These are phyloP conservation scores for Diploptera punctata DNA, from an alignment of 2,888 invertebrate species.

Conservation along the genomic window DNA sequence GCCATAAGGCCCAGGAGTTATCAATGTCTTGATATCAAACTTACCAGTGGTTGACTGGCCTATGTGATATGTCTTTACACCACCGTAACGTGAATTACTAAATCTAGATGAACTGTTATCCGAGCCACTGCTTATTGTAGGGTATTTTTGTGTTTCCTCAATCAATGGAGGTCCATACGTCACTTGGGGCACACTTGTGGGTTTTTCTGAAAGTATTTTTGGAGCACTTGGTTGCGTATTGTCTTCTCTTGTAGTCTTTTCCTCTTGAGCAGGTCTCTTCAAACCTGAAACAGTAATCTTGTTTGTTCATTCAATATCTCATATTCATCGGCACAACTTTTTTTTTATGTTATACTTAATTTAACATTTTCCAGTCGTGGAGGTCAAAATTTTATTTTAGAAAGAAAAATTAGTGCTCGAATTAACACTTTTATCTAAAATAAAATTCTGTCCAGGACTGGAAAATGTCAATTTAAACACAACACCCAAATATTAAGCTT, in stretches of 20 bases:
- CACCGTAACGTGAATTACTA: constrained; percentile 5
- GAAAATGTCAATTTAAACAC: too few relatives aligned
- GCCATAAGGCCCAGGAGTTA: background rate
- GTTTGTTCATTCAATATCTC: too few relatives aligned
- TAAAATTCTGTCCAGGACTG: too few relatives aligned
- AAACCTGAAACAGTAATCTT: background rate
- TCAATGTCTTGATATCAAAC: background rate
- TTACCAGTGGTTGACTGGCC: background rate
- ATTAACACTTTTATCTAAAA: too few relatives aligned
- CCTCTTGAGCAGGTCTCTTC: constrained; percentile 11
- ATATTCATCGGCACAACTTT: too few relatives aligned
- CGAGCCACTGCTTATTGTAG: background rate
- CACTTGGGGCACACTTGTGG: background rate
- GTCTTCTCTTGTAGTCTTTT: background rate
- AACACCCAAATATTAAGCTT: too few relatives aligned
- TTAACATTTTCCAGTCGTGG: too few relatives aligned
- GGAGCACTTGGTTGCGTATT: too few relatives aligned
- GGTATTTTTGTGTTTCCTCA: background rate
- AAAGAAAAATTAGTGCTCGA: too few relatives aligned
- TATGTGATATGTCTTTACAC: constrained; percentile 24
- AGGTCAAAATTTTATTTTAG: too few relatives aligned
- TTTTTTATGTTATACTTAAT: too few relatives aligned
- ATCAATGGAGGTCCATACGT: constrained; percentile 2
- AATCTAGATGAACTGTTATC: background rate
- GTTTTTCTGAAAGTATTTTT: too few relatives aligned